Evolutionary conservation across 2,888 invertebrate species (phyloP), one percentile per base, ranked within the genome.

Genomic region (Dolichomitus sp.): DNA sequence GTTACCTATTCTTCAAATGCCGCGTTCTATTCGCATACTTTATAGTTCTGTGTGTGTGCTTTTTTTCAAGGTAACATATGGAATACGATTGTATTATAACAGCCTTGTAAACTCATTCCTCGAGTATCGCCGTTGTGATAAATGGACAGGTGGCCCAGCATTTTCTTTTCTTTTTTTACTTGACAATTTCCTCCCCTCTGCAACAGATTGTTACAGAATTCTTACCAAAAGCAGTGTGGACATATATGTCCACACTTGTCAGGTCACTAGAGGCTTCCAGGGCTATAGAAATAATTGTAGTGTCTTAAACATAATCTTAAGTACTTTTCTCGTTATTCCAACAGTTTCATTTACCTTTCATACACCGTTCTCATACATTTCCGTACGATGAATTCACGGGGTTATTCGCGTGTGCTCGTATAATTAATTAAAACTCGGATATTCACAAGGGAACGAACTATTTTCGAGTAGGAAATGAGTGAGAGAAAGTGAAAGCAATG

Each of bases 291-390:
- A 19, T 37, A 61, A 61, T 61, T 61, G 37, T 4, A 37, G 61
- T 11, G 4, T 19, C 37, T 40, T 19, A 37, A 19, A 11, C 61
- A 40, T 61, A 19, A 17, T 12, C 17, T 40, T 17, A 9, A 37
- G n/a, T 61, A 19, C 17, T 19, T 61, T 61, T 61, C 61, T 61
- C 61, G 33, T 61, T 61, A 61, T 61, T 19, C 17, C 37, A 61
- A n/a, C 4, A 23, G 17, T 65, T 45, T 45, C 42, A 17, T 61
- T 19, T 45, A 11, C 45, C 27, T 45, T 27, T 45, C 65, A 27
- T 23, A 2, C 5, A 1, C 2, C 14, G 2, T 37, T 9, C 42
- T 63, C 65, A 27, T 45, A 5, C 27, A 45, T 27, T 65, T 65
- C 27, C n/a, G 12, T 40, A 23, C 27, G 19, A 65, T 42, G 19